phyloP scores from a whole-genome alignment of 2,113 vertebrate genomes.

The Octodon degus region DNA sequence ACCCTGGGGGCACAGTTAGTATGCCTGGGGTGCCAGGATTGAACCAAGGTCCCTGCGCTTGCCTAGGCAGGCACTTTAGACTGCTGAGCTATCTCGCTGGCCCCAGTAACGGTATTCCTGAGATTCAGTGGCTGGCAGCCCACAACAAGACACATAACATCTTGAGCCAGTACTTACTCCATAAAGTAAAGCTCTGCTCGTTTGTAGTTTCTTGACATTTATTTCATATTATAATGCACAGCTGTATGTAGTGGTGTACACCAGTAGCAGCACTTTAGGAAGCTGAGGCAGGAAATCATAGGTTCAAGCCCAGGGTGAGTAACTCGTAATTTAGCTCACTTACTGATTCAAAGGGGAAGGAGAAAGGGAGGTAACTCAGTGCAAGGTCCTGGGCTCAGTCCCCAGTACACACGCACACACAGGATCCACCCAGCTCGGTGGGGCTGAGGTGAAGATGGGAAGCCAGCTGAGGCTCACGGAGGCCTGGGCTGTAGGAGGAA shows the following conservation, averaged over 20 bases:
- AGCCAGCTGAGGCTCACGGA: background rate
- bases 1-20: no score
- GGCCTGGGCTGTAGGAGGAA: background rate
- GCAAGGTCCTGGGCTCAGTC: no score
- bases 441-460: background rate
- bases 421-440: background rate
- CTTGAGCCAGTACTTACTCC: background rate
- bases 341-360: no score
- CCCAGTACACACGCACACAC: no score
- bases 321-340: background rate
- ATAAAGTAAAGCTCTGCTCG: background rate
- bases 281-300: background rate
- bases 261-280: background rate
- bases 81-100: no score
- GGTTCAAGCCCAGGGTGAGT: background rate
- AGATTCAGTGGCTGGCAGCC: background rate
- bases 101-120: background rate
- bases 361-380: no score
- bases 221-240: background rate
- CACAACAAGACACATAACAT: background rate
- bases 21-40: no score
- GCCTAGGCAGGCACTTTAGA: no score
- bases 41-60: no score
- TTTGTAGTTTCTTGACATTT: background rate
- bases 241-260: background rate